A percentile compares a stretch with the other conserved stretches of the same genome.
Evolutionary conservation across 2,113 vertebrate genomes (phyloP).

Genomic region (Calidris pygmaea): DNA sequence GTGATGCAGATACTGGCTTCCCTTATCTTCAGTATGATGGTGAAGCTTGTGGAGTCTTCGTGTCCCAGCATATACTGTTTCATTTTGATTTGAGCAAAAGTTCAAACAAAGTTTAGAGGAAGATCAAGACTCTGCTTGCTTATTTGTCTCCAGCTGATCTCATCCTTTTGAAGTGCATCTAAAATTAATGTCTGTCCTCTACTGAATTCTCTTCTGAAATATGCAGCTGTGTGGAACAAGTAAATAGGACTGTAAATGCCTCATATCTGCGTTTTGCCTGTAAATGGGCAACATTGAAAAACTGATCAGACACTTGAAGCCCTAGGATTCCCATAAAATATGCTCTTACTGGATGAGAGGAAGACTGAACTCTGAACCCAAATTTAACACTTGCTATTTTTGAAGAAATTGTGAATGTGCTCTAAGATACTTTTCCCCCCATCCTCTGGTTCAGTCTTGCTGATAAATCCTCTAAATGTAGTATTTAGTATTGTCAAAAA

Average conservation of each 20-base stretch:
- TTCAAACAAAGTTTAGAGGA: conserved; percentile 27
- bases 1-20: not conserved
- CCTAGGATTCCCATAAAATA: not conserved
- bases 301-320: not conserved
- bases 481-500: not conserved
- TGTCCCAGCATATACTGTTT: not conserved
- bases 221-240: not conserved
- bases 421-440: not conserved
- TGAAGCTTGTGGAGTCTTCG: not conserved
- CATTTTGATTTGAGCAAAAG: not conserved
- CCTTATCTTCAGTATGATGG: not conserved
- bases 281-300: not conserved
- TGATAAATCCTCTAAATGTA: not conserved
- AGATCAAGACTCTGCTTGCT: conserved; percentile 8
- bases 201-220: not conserved
- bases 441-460: not conserved
- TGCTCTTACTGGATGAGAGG: not conserved
- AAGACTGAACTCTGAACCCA: not conserved
- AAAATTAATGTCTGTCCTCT: conserved; percentile 25
- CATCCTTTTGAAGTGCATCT: conserved; percentile 33
- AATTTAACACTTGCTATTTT: not conserved
- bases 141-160: conserved; percentile 18
- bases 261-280: not conserved
- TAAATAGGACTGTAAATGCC: not conserved
- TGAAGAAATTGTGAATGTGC: not conserved